These are phyloP conservation scores for Leucophenga montana DNA, from an alignment of 2,888 invertebrate species.

Conservation along the genomic window DNA sequence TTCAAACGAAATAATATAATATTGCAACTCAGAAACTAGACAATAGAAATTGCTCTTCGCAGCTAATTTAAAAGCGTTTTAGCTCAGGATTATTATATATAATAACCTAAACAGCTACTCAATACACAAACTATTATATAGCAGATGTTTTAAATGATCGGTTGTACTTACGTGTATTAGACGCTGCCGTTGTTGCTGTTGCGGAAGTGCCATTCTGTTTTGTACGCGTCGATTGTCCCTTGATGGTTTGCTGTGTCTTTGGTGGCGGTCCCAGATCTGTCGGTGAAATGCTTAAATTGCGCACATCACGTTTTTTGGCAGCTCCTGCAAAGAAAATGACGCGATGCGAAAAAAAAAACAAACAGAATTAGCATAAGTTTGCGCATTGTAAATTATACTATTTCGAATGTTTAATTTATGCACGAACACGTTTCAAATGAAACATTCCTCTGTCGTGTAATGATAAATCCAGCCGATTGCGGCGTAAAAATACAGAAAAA, in stretches of 20 bases:
- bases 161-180: constrained; percentile 65
- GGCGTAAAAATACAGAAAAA: background rate
- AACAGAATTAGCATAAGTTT: constrained; percentile 16
- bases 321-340: constrained; percentile 66
- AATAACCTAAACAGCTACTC: too few species aligned
- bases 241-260: constrained; percentile 72
- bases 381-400: constrained; percentile 11
- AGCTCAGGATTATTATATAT: too few species aligned
- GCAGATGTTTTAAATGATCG: too few species aligned
- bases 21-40: too few species aligned
- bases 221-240: constrained; percentile 67
- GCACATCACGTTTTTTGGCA: constrained; percentile 74
- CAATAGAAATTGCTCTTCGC: too few species aligned
- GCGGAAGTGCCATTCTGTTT: constrained; percentile 59
- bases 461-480: background rate
- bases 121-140: too few species aligned
- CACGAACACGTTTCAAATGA: constrained; percentile 51
- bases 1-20: too few species aligned
- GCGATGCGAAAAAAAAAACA: background rate
- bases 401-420: constrained; percentile 54
- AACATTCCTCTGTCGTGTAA: background rate
- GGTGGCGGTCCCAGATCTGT: constrained; percentile 73
- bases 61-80: too few species aligned
- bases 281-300: constrained; percentile 73
- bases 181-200: constrained; percentile 49